Evolutionary conservation across 2,113 vertebrate genomes (phyloP).

Genomic region (Mugil cephalus): DNA sequence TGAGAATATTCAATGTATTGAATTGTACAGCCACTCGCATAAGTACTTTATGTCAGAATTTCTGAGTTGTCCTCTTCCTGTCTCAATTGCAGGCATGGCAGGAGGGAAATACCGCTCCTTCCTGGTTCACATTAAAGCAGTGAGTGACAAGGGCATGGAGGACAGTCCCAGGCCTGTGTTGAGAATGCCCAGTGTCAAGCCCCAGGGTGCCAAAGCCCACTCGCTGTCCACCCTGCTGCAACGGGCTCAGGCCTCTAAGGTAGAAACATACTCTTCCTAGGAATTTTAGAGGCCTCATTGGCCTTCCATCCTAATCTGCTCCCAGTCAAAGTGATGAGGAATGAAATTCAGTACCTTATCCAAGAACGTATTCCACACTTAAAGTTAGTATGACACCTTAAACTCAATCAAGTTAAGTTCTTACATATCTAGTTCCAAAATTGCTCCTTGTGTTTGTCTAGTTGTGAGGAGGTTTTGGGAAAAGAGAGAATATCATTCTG

Average conservation of each 20-base stretch:
- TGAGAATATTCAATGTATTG: neutral
- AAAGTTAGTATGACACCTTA: too few species aligned
- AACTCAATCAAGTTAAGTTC: too few species aligned
- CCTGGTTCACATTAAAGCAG: slow-evolving; percentile 97
- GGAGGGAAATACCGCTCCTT: slow-evolving; percentile 99
- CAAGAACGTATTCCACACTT: too few species aligned
- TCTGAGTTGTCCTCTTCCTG: neutral
- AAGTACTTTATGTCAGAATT: neutral
- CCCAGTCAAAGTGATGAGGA: too few species aligned
- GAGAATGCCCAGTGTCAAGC: slow-evolving; percentile 93
- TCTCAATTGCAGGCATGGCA: slow-evolving; percentile 89
- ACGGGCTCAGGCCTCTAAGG: slow-evolving; percentile 97
- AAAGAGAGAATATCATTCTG: too few species aligned
- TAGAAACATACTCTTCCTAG: slow-evolving; percentile 61
- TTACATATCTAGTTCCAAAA: too few species aligned
- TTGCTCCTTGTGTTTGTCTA: too few species aligned
- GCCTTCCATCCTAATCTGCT: too few species aligned
- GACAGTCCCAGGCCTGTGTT: slow-evolving; percentile 92
- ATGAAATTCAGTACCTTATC: too few species aligned
- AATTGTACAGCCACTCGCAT: too few species aligned
- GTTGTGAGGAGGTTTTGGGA: too few species aligned
- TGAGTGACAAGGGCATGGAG: slow-evolving; percentile 92
- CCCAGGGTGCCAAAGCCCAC: slow-evolving; percentile 91
- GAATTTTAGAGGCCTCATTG: neutral
- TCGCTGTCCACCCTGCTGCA: slow-evolving; percentile 95